Evolutionary conservation across 2,113 vertebrate species (phyloP), one percentile per base, ranked within the genome.

Genomic region (Pteronura brasiliensis): DNA sequence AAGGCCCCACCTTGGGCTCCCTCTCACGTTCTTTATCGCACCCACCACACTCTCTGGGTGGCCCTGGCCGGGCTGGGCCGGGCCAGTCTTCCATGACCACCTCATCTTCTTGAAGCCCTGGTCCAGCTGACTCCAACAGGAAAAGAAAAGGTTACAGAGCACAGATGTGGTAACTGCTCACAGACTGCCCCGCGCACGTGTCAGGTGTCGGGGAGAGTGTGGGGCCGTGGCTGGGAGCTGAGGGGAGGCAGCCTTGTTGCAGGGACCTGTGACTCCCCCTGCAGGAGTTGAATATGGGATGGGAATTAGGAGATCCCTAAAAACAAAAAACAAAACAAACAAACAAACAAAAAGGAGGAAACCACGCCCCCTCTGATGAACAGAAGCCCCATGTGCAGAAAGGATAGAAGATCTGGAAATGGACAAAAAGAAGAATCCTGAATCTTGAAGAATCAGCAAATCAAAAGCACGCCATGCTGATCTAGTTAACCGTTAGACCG

Each of bases 1-100:
- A 55, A 34, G 8, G 34, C 4, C 23, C 27, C 4, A 0, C 8
- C 0, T n/a, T 7, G 8, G 25, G 27, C 61, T 47, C 31, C 29
- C 25, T 36, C 52, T 15, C 4, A 1, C 2, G 7, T 4, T 59
- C 95, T 25, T 9, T 3, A 3, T n/a, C 71, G 7, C 72, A 17
- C 23, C 25, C 20, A 7, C 36, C 21, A 0, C 42, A 27, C 17
- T 13, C 57, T 49, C 55, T 13, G 5, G 11, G 13, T 52, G 47
- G 49, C 49, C 49, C 49, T 52, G 49, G 1, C 29, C n/a, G n/a
- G 20, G 13, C 15, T 8, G 12, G 47, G 47, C 47, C 13, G 15
- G 1, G 2, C 55, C 3, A 6, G 4, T 11, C 8, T 71, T 59
- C 57, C 44, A 1, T 20, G 29, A 72, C 7, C 59, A 61, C n/a